Conservation (phyloP, 2,888 invertebrate species). For the Acholoe squamosa region DNA sequence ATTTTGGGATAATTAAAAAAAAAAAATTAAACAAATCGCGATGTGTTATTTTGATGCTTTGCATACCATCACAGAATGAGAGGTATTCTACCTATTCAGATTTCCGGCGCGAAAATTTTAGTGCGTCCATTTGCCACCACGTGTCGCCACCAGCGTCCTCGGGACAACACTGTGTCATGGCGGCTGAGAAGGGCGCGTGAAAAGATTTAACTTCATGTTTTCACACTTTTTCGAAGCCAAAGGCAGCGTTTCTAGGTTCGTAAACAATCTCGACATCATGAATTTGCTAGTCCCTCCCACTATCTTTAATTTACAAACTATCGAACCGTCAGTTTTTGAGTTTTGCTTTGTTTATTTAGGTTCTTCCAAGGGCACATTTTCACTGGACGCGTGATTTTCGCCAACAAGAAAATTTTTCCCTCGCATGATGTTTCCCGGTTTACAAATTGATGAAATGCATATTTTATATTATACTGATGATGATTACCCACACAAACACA, state of each 20-base stretch:
- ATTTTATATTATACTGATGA: neutral
- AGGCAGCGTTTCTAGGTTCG: neutral
- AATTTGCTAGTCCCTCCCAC: too few relatives aligned
- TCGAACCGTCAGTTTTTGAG: too few relatives aligned
- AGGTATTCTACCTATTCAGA: too few relatives aligned
- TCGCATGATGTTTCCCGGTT: neutral
- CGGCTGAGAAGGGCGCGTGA: constrained; percentile 44
- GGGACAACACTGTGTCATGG: constrained; percentile 9
- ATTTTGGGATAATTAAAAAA: too few relatives aligned
- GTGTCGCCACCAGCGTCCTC: constrained; percentile 23
- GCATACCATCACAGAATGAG: too few relatives aligned
- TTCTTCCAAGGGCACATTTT: constrained; percentile 52
- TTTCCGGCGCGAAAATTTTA: neutral
- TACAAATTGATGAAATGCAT: neutral
- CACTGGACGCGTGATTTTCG: constrained; percentile 9
- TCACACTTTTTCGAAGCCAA: neutral
- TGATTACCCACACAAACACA: too few relatives aligned
- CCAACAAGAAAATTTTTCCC: constrained; percentile 19
- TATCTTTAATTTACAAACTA: too few relatives aligned
- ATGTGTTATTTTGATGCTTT: too few relatives aligned
- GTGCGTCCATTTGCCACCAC: neutral
- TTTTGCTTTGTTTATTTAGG: neutral
- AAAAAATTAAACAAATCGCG: too few relatives aligned
- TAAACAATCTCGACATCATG: too few relatives aligned
- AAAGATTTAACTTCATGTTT: neutral